Conservation (phyloP, 2,888 invertebrate species). For the Oxystoma pomonae region DNA sequence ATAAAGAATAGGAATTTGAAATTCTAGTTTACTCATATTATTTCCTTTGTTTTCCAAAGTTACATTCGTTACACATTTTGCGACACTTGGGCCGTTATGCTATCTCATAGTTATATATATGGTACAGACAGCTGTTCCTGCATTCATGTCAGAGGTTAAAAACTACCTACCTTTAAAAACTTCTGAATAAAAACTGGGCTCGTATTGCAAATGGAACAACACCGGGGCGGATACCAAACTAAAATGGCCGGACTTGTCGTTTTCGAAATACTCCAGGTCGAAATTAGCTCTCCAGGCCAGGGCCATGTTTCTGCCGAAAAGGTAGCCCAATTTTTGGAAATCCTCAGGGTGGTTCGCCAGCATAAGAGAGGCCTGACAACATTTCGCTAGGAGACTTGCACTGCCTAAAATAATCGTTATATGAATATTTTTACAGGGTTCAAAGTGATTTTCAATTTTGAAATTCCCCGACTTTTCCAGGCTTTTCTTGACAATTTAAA, state of each 20-base stretch:
- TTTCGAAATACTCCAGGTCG: slow-evolving; percentile 63
- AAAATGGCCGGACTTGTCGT: slow-evolving; percentile 49
- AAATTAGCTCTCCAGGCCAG: slow-evolving; percentile 75
- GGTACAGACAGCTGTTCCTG: too few relatives aligned
- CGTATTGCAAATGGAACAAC: slow-evolving; percentile 71
- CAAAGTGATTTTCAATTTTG: too few relatives aligned
- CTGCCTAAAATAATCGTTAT: too few relatives aligned
- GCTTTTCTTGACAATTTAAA: too few relatives aligned
- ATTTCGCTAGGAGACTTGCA: slow-evolving; percentile 65
- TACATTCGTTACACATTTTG: too few relatives aligned
- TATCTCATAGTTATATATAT: too few relatives aligned
- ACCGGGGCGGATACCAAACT: slow-evolving; percentile 77
- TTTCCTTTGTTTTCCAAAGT: too few relatives aligned
- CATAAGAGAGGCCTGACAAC: slow-evolving; percentile 76
- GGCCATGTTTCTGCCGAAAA: slow-evolving; percentile 84
- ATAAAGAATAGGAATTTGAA: too few relatives aligned
- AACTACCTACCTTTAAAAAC: slow-evolving; percentile 58
- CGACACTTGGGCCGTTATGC: too few relatives aligned
- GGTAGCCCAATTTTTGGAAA: slow-evolving; percentile 72
- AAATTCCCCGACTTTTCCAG: too few relatives aligned
- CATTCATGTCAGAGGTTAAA: slow-evolving; percentile 55
- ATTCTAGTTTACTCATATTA: too few relatives aligned
- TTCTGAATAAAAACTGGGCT: slow-evolving; percentile 61
- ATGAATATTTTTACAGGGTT: too few relatives aligned
- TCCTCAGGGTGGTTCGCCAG: slow-evolving; percentile 72